phyloP scores from a whole-genome alignment of 1,140 invertebrate genomes.

The Drosophila tsacasi region DNA sequence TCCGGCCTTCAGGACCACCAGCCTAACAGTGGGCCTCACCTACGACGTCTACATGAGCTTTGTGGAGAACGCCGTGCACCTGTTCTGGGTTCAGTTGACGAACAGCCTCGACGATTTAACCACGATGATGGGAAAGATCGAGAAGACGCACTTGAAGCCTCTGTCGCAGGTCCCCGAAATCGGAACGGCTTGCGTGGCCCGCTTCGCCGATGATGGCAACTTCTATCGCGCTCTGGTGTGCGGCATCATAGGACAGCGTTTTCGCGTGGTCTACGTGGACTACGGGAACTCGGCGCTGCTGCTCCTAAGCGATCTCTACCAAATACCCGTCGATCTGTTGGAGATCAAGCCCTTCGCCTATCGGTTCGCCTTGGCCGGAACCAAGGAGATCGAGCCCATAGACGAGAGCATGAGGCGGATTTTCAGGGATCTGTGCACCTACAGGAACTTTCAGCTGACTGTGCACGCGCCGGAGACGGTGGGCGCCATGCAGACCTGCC shows the following conservation, averaged over 20 bases:
- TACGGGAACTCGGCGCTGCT: constrained; percentile 91
- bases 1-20: constrained; percentile 87
- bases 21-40: constrained; percentile 82
- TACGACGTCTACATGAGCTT: constrained; percentile 90
- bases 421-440: constrained; percentile 89
- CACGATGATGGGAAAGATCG: constrained; percentile 89
- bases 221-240: constrained; percentile 91
- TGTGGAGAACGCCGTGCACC: constrained; percentile 90
- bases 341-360: constrained; percentile 90
- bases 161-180: constrained; percentile 87
- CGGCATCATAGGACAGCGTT: constrained; percentile 87
- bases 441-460: constrained; percentile 87
- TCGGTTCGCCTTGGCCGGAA: constrained; percentile 89
- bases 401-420: constrained; percentile 88
- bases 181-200: constrained; percentile 90
- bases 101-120: constrained; percentile 87
- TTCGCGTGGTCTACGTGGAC: constrained; percentile 91
- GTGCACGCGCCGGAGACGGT: constrained; percentile 89
- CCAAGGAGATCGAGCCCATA: constrained; percentile 88
- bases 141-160: constrained; percentile 86
- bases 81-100: constrained; percentile 90
- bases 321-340: constrained; percentile 90
- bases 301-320: constrained; percentile 89
- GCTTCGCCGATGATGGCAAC: constrained; percentile 88
- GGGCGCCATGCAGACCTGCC: constrained; percentile 90